phyloP scores from a whole-genome alignment of 2,113 vertebrate species.

The Promerops cafer region DNA sequence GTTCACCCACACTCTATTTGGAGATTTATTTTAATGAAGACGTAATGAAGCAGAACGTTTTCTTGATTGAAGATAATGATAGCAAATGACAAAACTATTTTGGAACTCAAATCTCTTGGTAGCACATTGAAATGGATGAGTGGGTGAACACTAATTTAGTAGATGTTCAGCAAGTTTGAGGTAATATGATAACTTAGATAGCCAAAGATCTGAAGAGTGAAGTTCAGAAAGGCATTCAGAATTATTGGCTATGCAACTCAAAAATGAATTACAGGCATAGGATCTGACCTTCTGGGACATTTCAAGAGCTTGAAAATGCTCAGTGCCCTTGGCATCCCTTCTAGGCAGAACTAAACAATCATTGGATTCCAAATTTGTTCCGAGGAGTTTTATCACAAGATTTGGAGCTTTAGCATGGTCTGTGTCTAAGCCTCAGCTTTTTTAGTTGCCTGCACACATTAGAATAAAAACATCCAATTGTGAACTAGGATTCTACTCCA shows the following conservation, averaged over 20 bases:
- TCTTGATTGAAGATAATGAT: constrained; percentile 7
- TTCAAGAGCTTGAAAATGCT: neutral
- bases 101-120: neutral
- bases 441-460: neutral
- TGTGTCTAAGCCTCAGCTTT: neutral
- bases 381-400: neutral
- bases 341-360: neutral
- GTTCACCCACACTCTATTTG: neutral
- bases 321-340: neutral
- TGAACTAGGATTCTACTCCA: neutral
- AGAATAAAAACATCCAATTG: neutral
- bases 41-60: neutral
- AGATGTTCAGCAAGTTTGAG: neutral
- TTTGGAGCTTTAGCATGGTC: neutral
- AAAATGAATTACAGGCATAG: neutral
- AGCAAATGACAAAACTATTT: constrained; percentile 6
- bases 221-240: neutral
- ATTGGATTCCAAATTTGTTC: neutral
- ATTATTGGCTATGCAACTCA: neutral
- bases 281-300: neutral
- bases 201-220: neutral
- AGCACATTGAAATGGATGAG: neutral
- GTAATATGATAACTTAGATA: neutral
- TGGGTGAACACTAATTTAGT: neutral
- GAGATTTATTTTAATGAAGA: neutral